Evolutionary conservation across 2,888 invertebrate genomes (phyloP).

Genomic region (Parnassius mnemosyne): DNA sequence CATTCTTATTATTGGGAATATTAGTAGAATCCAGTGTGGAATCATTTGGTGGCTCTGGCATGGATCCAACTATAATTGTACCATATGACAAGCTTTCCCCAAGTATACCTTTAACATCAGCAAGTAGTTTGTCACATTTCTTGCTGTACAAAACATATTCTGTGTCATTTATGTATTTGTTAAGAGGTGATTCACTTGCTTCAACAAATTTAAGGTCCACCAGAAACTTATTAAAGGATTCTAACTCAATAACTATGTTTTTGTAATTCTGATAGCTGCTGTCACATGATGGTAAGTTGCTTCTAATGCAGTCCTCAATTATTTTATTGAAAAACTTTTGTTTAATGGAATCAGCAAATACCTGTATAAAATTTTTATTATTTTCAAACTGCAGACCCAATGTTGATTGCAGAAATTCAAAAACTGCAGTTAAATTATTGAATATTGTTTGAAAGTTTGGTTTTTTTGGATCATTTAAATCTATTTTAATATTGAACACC

Average conservation of each 20-base stretch:
- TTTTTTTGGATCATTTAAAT: conserved; percentile 51
- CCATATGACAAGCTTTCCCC: conserved; percentile 62
- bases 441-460: conserved; percentile 69
- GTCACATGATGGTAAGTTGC: conserved; percentile 65
- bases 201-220: conserved; percentile 71
- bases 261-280: conserved; percentile 65
- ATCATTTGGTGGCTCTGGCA: conserved; percentile 42
- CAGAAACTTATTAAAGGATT: conserved; percentile 69
- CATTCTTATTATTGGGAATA: conserved; percentile 34
- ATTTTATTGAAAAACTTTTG: conserved; percentile 69
- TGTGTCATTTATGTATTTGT: conserved; percentile 66
- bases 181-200: conserved; percentile 59
- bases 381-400: conserved; percentile 64
- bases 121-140: conserved; percentile 68
- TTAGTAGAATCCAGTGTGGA: conserved; percentile 51
- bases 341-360: conserved; percentile 61
- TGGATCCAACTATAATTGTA: conserved; percentile 53
- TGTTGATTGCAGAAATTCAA: conserved; percentile 71
- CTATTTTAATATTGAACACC: conserved; percentile 67
- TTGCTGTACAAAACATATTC: conserved; percentile 71
- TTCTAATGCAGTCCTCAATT: conserved; percentile 68
- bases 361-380: conserved; percentile 62
- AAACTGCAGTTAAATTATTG: conserved; percentile 68
- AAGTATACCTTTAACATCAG: conserved; percentile 57
- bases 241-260: conserved; percentile 64